Evolutionary conservation across 2,888 invertebrate species (phyloP), one percentile per base, ranked within the genome.

Genomic region (Cecidostiba fungosa): DNA sequence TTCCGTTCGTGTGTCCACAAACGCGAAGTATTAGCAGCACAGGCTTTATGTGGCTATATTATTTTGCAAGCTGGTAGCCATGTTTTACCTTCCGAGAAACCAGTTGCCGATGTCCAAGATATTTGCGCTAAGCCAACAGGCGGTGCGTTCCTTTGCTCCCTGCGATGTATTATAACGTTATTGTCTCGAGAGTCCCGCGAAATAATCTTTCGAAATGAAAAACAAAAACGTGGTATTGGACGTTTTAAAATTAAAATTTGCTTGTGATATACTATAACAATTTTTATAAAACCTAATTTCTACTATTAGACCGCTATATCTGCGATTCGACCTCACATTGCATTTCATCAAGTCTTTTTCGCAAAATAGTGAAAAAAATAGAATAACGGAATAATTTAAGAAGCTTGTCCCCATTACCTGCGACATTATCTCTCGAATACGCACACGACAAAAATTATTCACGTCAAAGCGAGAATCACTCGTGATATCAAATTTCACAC

Each of bases 11-110:
- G 36, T 12, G 72, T 86, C 39, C 16, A 39, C 72, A 72, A 72
- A 43, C 12, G 32, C 39, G n/a, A 70, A 70, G n/a, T 23, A 8
- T 26, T 23, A 23, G 5, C 4, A 50, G 50, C 19, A 43, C 70
- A 10, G 70, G 36, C 77, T 43, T 86, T 88, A 88, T 88, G 88
- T 89, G 89, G 88, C 89, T 90, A 91, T 91, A 90, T 91, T 91
- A 91, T 91, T 90, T 91, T 91, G 91, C 91, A 91, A 91, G 87
- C 87, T 88, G 88, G 89, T 89, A 89, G 88, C 88, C 88, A 86
- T 89, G 84, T 88, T 85, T 85, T 82, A 85, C 29, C 36, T 89
- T 89, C 89, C 82, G 69, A 86, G 88, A 89, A 88, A 85, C 47
- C 78, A 69, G 66, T 69, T 32, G 69, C 47, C 47, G 12, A 47